phyloP scores from a whole-genome alignment of 1,140 invertebrate species.

The Hormaphis cornu region DNA sequence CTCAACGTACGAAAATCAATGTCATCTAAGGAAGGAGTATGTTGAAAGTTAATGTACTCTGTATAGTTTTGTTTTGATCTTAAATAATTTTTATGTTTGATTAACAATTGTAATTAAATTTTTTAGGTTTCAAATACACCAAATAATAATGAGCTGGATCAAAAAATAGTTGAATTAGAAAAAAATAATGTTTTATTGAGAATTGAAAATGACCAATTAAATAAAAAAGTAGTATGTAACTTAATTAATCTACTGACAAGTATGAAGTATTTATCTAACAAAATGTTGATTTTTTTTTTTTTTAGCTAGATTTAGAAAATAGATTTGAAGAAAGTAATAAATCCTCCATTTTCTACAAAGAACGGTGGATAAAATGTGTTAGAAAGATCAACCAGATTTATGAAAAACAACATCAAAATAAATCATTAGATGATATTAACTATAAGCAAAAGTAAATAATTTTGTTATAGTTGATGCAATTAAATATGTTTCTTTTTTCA shows the following conservation, averaged over 20 bases:
- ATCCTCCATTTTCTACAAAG: background rate
- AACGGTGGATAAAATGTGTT: background rate
- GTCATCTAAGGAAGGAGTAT: slow-evolving; percentile 12
- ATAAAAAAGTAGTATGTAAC: background rate
- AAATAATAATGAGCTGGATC: background rate
- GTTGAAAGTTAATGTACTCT: too few species aligned
- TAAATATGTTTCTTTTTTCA: too few species aligned
- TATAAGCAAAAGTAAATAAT: slow-evolving; percentile 3
- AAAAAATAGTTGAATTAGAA: background rate
- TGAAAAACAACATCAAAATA: background rate
- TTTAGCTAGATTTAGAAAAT: background rate
- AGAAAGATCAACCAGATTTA: slow-evolving; percentile 3
- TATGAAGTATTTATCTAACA: background rate
- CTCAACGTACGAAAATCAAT: background rate
- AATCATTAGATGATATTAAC: background rate
- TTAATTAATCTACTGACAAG: background rate
- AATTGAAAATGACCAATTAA: background rate
- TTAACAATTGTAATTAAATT: too few species aligned
- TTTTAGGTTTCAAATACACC: background rate
- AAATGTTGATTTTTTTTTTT: background rate
- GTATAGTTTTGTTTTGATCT: too few species aligned
- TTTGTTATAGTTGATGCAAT: too few species aligned
- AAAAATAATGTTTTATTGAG: slow-evolving; percentile 1
- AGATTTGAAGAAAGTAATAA: background rate
- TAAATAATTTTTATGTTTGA: too few species aligned